Percentiles rank a stretch among this genome's conserved stretches.
Conservation (phyloP, 2,113 vertebrate genomes). For the Asarcornis scutulata region DNA sequence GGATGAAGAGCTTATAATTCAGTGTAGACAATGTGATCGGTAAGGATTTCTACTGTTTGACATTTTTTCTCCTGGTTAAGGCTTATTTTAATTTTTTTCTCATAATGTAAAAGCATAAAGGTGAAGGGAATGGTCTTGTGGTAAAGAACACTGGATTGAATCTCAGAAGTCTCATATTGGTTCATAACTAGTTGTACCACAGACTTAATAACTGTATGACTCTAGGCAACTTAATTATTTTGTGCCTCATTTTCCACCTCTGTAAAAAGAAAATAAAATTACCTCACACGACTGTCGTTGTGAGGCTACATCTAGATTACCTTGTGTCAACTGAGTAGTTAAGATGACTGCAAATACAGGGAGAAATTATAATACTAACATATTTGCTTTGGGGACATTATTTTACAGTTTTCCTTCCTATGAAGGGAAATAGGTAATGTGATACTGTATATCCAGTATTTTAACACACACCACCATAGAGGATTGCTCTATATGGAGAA, state of each 20-base stretch:
- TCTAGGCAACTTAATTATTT: background rate
- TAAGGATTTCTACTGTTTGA: constrained; percentile 53
- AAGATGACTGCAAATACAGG: background rate
- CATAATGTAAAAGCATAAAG: background rate
- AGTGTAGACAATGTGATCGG: constrained; percentile 95
- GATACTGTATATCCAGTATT: background rate
- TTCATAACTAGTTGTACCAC: background rate
- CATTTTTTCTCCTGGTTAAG: background rate
- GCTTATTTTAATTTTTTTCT: background rate
- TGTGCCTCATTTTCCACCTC: background rate
- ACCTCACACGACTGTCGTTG: background rate
- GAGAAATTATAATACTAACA: background rate
- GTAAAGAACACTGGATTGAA: constrained; percentile 8
- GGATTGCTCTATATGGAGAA: background rate
- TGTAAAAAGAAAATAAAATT: background rate
- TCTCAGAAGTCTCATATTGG: background rate
- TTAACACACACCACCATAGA: background rate
- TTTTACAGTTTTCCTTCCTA: background rate
- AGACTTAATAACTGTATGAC: background rate
- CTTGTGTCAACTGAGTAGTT: background rate
- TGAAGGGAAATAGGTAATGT: background rate
- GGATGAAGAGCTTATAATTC: constrained; percentile 92
- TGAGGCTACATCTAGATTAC: background rate
- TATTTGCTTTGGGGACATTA: background rate
- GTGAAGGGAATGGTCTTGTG: background rate